Evolutionary conservation across 2,888 invertebrate species (phyloP).

Genomic region (Caenorhabditis doughertyi): DNA sequence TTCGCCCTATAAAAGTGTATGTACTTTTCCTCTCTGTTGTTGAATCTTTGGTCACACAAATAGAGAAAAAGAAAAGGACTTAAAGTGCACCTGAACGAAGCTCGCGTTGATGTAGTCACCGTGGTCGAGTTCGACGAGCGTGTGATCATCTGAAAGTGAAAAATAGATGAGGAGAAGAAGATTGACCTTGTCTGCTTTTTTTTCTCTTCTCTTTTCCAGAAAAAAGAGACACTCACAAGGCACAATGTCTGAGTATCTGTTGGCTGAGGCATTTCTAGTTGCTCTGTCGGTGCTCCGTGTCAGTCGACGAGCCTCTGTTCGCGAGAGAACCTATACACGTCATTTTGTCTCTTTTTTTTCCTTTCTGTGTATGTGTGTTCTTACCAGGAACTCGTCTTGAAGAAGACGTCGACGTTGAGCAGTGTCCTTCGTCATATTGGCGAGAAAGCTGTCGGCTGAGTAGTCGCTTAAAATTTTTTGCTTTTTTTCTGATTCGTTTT

Average conservation of each 20-base stretch:
- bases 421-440: constrained; percentile 43
- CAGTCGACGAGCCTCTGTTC: constrained; percentile 60
- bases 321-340: constrained; percentile 49
- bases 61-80: constrained; percentile 6
- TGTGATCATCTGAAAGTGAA: constrained; percentile 62
- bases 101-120: constrained; percentile 63
- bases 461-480: constrained; percentile 55
- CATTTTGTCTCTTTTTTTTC: constrained; percentile 23
- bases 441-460: constrained; percentile 61
- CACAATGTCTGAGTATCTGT: constrained; percentile 67
- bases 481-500: neutral
- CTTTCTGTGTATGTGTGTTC: constrained; percentile 23
- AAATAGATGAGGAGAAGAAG: constrained; percentile 4
- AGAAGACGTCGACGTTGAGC: constrained; percentile 52
- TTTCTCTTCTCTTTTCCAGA: neutral
- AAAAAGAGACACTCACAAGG: constrained; percentile 52
- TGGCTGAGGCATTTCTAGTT: constrained; percentile 46
- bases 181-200: constrained; percentile 8
- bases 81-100: constrained; percentile 64
- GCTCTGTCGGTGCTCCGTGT: constrained; percentile 55
- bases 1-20: constrained; percentile 57
- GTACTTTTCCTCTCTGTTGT: constrained; percentile 3
- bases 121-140: constrained; percentile 49
- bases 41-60: constrained; percentile 29
- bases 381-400: constrained; percentile 64